These are phyloP conservation scores for Lasioglossum morio DNA, from an alignment of 2,888 invertebrate genomes.

Conservation along the genomic window DNA sequence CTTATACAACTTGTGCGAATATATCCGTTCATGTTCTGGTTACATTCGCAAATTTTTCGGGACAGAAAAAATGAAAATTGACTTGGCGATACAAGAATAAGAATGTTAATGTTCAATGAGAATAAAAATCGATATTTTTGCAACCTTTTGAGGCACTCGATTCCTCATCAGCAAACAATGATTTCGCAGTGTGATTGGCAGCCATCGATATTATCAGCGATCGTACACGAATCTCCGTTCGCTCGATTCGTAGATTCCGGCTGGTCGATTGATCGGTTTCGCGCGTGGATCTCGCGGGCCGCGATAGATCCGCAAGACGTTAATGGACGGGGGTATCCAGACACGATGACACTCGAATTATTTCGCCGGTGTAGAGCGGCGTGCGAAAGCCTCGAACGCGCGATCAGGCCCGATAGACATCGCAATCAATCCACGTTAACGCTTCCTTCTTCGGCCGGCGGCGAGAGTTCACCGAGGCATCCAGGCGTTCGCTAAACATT, in stretches of 20 bases:
- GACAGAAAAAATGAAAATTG: background rate
- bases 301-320: slow-evolving; percentile 36
- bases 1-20: background rate
- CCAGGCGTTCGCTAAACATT: slow-evolving; percentile 22
- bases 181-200: background rate
- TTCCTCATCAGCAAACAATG: background rate
- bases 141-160: background rate
- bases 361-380: slow-evolving; percentile 21
- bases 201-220: slow-evolving; percentile 24
- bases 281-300: slow-evolving; percentile 11
- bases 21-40: background rate
- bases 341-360: slow-evolving; percentile 28
- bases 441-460: slow-evolving; percentile 10
- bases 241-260: slow-evolving; percentile 25
- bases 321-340: slow-evolving; percentile 37
- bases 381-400: slow-evolving; percentile 13
- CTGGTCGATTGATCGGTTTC: slow-evolving; percentile 36
- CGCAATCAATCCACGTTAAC: slow-evolving; percentile 32
- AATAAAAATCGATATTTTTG: background rate
- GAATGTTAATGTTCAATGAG: background rate
- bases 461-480: slow-evolving; percentile 11
- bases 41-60: background rate
- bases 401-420: slow-evolving; percentile 12
- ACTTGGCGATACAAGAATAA: background rate
- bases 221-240: slow-evolving; percentile 26